These are phyloP conservation scores for Euspilapteryx auroguttella DNA, from an alignment of 2,888 invertebrate genomes.

Conservation along the genomic window DNA sequence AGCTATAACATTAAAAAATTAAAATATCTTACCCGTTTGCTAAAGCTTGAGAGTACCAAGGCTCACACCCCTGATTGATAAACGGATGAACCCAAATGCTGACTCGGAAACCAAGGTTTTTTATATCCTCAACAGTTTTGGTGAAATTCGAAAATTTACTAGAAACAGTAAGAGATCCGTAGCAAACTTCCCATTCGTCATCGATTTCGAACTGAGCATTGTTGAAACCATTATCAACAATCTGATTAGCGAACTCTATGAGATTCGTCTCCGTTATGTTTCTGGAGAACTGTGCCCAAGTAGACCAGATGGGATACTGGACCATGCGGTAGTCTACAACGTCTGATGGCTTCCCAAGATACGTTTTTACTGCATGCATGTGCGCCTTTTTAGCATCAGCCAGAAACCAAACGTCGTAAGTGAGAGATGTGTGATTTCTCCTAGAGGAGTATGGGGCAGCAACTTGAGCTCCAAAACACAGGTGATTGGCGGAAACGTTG, in stretches of 20 bases:
- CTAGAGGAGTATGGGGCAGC: slow-evolving; percentile 55
- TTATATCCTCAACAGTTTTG: slow-evolving; percentile 61
- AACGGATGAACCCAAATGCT: slow-evolving; percentile 89
- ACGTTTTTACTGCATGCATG: slow-evolving; percentile 59
- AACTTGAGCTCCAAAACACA: slow-evolving; percentile 61
- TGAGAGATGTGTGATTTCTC: slow-evolving; percentile 34
- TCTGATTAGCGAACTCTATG: slow-evolving; percentile 66
- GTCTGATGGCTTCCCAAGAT: slow-evolving; percentile 64
- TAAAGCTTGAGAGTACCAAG: slow-evolving; percentile 59
- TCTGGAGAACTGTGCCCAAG: slow-evolving; percentile 76
- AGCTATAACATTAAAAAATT: slow-evolving; percentile 40
- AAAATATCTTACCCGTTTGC: slow-evolving; percentile 50
- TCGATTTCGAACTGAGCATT: slow-evolving; percentile 84
- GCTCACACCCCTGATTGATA: slow-evolving; percentile 71
- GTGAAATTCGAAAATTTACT: slow-evolving; percentile 72
- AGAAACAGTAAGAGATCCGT: slow-evolving; percentile 75
- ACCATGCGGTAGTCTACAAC: slow-evolving; percentile 71
- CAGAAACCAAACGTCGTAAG: slow-evolving; percentile 65
- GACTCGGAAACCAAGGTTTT: slow-evolving; percentile 68
- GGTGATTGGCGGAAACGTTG: slow-evolving; percentile 40
- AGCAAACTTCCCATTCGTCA: slow-evolving; percentile 84
- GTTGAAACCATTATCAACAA: slow-evolving; percentile 64
- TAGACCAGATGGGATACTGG: slow-evolving; percentile 83
- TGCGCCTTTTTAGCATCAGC: slow-evolving; percentile 65
- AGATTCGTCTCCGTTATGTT: slow-evolving; percentile 65